Base-by-base conservation (phyloP, 2,797 vertebrate species). In the Pelochelys cantorii region DNA sequence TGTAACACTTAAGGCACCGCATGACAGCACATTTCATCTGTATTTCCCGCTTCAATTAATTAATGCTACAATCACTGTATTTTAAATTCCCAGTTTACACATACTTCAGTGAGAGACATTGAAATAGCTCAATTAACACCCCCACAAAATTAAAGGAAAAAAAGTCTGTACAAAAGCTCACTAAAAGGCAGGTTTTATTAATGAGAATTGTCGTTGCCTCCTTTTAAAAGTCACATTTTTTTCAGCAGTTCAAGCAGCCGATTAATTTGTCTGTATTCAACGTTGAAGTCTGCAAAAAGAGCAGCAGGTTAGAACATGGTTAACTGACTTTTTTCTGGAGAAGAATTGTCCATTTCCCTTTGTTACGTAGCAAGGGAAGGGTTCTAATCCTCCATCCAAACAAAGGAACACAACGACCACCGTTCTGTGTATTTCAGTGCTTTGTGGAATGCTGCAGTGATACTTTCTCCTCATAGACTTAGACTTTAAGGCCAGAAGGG, bases 181-280 rank as follows among this genome's bases (percentile, higher is more conserved):
- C 10, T 34, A 42, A 42, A 68, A 68, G 34, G 12, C 53, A 62
- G 65, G 5, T 34, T 18, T 68, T 20, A 10, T 54, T 11, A 54
- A 54, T 54, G 53, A 54, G 53, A 54, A 54, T 14, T 54, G 11
- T 54, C 11, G 53, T 14, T 54, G 53, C 14, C 53, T 11, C 53
- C 14, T 54, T 54, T 54, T 4, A 54, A 54, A 54, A 54, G 53
- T 60, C 89, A 15, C 42, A 80, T 93, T 74, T 42, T 90, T n/a
- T 78, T 12, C 86, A 96, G 89, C 53, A 68, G 81, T 22, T 84
- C 60, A 37, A 83, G 79, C 1, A 96, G 87, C 59, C 82, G 89
- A 5, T 94, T 95, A 89, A 96, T 94, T 89, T 97, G 93, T 74
- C 77, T 94, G 74, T 87, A 77, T 29, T 96, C 96, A 4, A 22